These are phyloP conservation scores for Dione juno DNA, from an alignment of 2,888 invertebrate genomes.

Conservation along the genomic window DNA sequence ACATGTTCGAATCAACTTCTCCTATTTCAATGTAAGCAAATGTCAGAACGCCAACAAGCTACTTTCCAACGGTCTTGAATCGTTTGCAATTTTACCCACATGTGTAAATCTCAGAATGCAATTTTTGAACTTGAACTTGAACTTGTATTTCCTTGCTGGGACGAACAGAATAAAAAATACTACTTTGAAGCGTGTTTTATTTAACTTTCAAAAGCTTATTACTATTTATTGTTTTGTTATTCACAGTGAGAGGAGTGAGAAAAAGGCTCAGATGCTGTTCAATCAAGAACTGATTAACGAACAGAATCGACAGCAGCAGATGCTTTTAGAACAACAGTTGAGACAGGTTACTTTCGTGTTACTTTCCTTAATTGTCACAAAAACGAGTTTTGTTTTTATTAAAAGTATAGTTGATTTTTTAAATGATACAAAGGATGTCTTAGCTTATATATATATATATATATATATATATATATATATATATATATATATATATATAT, in stretches of 20 bases:
- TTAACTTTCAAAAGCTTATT: neutral
- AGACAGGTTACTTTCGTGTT: constrained; percentile 63
- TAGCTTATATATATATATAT: too few relatives aligned
- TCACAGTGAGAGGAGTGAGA: constrained; percentile 83
- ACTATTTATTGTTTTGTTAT: constrained; percentile 28
- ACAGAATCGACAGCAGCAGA: constrained; percentile 79
- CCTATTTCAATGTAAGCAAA: too few relatives aligned
- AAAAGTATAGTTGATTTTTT: neutral
- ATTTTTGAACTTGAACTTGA: too few relatives aligned
- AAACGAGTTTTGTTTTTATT: neutral
- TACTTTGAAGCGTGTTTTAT: neutral
- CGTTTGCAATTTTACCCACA: neutral
- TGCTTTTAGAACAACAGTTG: constrained; percentile 74
- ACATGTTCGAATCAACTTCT: too few relatives aligned
- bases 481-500: too few relatives aligned
- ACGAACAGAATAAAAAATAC: neutral
- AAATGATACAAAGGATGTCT: too few relatives aligned
- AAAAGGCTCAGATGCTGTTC: constrained; percentile 84
- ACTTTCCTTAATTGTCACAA: neutral
- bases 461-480: too few relatives aligned
- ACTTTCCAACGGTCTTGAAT: too few relatives aligned
- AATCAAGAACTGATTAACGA: constrained; percentile 84
- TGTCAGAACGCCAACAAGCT: too few relatives aligned
- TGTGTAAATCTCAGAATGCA: too few relatives aligned
- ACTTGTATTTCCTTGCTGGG: neutral